These are phyloP conservation scores for Euphydryas editha DNA, from an alignment of 2,888 invertebrate genomes.

Conservation along the genomic window DNA sequence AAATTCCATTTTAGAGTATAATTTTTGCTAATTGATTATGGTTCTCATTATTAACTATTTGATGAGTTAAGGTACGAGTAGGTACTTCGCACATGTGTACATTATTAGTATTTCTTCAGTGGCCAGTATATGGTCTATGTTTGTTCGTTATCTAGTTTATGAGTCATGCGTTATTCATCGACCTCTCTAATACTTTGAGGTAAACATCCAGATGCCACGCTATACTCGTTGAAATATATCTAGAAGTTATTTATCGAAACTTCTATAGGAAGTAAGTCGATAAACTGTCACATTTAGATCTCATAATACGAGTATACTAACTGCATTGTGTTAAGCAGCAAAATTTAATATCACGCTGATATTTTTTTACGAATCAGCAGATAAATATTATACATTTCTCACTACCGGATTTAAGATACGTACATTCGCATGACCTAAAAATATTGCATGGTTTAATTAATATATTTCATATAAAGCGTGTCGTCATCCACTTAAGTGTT, in stretches of 20 bases:
- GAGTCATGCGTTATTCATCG: conserved; percentile 51
- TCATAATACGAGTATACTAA: neutral
- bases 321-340: neutral
- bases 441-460: conserved; percentile 15
- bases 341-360: conserved; percentile 9
- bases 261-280: neutral
- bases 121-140: conserved; percentile 34
- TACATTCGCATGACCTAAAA: conserved; percentile 17
- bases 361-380: conserved; percentile 7
- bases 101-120: conserved; percentile 26
- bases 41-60: conserved; percentile 5
- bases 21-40: neutral
- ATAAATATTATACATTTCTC: neutral
- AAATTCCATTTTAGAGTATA: neutral
- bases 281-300: neutral
- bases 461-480: conserved; percentile 10
- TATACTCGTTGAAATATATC: conserved; percentile 5
- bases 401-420: conserved; percentile 5
- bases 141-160: conserved; percentile 47
- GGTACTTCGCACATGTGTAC: conserved; percentile 17
- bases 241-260: neutral
- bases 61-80: conserved; percentile 7
- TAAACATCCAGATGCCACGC: conserved; percentile 37
- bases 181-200: conserved; percentile 42
- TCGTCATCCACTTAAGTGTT: neutral